These are phyloP conservation scores for Euleptes europaea DNA, from an alignment of 2,113 vertebrate species.

Conservation along the genomic window DNA sequence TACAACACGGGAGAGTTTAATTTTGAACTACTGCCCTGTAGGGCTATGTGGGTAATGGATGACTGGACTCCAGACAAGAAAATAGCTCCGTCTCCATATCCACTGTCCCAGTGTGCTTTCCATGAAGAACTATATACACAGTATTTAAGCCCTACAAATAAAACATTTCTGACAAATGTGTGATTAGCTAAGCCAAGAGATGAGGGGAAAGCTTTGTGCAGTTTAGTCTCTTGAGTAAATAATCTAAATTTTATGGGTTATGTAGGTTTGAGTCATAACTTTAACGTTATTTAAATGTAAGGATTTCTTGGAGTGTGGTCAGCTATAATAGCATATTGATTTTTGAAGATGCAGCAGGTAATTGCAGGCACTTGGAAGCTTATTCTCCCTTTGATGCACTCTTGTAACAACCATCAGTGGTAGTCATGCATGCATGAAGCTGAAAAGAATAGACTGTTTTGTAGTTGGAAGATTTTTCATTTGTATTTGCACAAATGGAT, in stretches of 20 bases:
- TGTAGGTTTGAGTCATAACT: background rate
- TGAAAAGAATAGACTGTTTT: conserved; percentile 39
- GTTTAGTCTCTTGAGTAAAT: background rate
- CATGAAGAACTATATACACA: conserved; percentile 1
- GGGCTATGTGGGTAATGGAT: background rate
- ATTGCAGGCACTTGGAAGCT: conserved; percentile 30
- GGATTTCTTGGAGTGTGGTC: background rate
- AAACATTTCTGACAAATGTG: conserved; percentile 13
- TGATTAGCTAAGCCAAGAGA: background rate
- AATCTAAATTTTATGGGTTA: background rate
- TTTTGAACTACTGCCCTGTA: background rate
- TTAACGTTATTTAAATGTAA: conserved; percentile 18
- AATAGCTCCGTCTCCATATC: background rate
- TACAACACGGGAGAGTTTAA: background rate
- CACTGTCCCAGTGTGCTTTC: background rate
- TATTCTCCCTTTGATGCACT: conserved; percentile 51
- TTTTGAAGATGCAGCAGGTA: conserved; percentile 38
- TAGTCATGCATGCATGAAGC: conserved; percentile 37
- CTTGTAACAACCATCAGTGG: background rate
- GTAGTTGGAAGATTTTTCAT: conserved; percentile 29
- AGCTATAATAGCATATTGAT: conserved; percentile 1
- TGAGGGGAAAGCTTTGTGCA: background rate
- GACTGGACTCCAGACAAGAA: background rate
- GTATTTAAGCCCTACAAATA: conserved; percentile 11
- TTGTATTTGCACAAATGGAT: background rate